These are phyloP conservation scores for Bucco capensis DNA, from an alignment of 2,113 vertebrate genomes.

Conservation along the genomic window DNA sequence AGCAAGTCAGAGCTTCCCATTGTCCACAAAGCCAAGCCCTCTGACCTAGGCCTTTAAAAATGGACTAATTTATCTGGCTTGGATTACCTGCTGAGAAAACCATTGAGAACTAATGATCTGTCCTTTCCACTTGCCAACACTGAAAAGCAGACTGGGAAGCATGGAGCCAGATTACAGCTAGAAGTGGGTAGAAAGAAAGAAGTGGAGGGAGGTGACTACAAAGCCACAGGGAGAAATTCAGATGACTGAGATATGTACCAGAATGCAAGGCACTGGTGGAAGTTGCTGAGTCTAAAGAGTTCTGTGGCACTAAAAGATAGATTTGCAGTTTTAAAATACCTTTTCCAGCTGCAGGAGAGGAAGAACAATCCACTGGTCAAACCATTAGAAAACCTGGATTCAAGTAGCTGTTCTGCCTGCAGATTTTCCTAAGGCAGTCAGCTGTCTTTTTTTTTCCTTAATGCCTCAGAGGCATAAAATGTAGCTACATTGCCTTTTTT, in stretches of 20 bases:
- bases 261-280: not conserved
- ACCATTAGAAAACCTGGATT: not conserved
- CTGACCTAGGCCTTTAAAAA: slow-evolving; percentile 40
- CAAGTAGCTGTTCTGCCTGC: not conserved
- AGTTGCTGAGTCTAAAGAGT: not conserved
- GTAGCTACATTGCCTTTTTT: not conserved
- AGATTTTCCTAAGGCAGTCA: not conserved
- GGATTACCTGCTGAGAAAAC: slow-evolving; percentile 46
- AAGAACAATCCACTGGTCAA: not conserved
- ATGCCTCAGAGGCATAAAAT: not conserved
- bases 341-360: not conserved
- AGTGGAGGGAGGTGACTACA: not conserved
- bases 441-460: not conserved
- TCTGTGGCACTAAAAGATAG: not conserved
- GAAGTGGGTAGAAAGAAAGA: not conserved
- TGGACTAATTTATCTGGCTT: slow-evolving; percentile 36
- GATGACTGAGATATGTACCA: not conserved
- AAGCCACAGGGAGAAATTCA: slow-evolving; percentile 3
- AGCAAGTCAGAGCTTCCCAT: slow-evolving; percentile 17
- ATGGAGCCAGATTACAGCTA: not conserved
- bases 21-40: slow-evolving; percentile 22
- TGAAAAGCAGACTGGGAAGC: slow-evolving; percentile 1
- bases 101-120: slow-evolving; percentile 30
- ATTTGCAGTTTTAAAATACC: not conserved
- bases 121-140: slow-evolving; percentile 4